These are phyloP conservation scores for Colinus virginianus DNA, from an alignment of 2,113 vertebrate genomes.

Conservation along the genomic window DNA sequence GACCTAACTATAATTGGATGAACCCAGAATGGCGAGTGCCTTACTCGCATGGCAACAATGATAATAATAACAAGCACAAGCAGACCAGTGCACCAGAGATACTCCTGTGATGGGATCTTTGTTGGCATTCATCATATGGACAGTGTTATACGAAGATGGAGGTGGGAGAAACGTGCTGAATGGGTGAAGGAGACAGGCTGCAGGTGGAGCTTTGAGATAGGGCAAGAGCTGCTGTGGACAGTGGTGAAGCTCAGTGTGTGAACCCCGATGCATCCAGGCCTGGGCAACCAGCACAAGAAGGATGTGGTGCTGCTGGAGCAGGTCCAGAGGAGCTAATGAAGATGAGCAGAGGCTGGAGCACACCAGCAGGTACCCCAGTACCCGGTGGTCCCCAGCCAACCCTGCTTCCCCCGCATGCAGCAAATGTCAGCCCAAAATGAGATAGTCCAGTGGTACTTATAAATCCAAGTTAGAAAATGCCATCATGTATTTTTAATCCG, in stretches of 20 bases:
- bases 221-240: neutral
- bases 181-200: neutral
- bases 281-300: neutral
- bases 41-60: neutral
- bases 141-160: neutral
- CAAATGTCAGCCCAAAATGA: slow-evolving; percentile 69
- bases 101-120: neutral
- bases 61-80: neutral
- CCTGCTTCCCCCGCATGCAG: neutral
- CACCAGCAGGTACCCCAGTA: neutral
- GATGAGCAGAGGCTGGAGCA: neutral
- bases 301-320: neutral
- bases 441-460: slow-evolving; percentile 24
- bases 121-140: neutral
- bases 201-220: neutral
- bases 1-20: slow-evolving; percentile 21
- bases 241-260: neutral
- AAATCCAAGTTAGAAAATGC: slow-evolving; percentile 75
- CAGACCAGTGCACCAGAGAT: neutral
- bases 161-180: neutral
- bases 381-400: slow-evolving; percentile 19
- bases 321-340: neutral
- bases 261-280: neutral
- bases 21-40: slow-evolving; percentile 5
- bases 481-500: slow-evolving; percentile 82